These are phyloP conservation scores for Pseudocheirus occidentalis DNA, from an alignment of 2,797 vertebrate genomes.

Conservation along the genomic window DNA sequence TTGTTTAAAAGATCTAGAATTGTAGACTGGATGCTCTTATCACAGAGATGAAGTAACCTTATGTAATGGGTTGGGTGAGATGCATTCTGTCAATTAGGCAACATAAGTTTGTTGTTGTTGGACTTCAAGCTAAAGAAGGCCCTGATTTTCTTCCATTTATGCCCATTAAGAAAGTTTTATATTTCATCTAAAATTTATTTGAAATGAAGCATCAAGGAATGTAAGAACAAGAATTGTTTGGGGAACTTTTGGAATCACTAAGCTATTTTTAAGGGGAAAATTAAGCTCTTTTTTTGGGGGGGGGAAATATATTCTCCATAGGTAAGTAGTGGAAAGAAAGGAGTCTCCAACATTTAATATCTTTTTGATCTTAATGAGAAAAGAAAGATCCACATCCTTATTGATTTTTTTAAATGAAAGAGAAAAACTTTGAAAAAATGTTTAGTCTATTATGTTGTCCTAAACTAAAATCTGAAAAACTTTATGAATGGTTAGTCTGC, in stretches of 20 bases:
- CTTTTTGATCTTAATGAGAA: neutral
- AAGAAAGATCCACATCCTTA: constrained; percentile 1
- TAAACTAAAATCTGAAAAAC: constrained; percentile 62
- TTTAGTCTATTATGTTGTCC: constrained; percentile 9
- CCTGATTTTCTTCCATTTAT: constrained; percentile 56
- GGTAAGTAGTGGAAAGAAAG: constrained; percentile 24
- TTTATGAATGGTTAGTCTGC: constrained; percentile 18
- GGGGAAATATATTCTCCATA: constrained; percentile 6
- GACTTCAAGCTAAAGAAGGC: no score
- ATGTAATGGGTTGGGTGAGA: no score
- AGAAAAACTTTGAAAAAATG: neutral
- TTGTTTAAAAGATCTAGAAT: no score
- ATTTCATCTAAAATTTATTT: constrained; percentile 23
- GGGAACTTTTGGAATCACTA: neutral
- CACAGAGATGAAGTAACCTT: no score
- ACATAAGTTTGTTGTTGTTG: no score
- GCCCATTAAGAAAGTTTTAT: constrained; percentile 55
- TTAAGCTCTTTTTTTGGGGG: no score
- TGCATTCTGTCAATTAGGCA: no score
- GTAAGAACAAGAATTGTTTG: neutral
- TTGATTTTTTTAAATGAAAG: neutral
- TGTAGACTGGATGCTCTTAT: no score
- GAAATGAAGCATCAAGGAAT: no score
- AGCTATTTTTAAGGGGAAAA: no score
- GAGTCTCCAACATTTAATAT: neutral